Percentiles rank a stretch among this genome's conserved stretches.
Conservation (phyloP, 2,888 invertebrate species). For the Petrolisthes cinctipes region DNA sequence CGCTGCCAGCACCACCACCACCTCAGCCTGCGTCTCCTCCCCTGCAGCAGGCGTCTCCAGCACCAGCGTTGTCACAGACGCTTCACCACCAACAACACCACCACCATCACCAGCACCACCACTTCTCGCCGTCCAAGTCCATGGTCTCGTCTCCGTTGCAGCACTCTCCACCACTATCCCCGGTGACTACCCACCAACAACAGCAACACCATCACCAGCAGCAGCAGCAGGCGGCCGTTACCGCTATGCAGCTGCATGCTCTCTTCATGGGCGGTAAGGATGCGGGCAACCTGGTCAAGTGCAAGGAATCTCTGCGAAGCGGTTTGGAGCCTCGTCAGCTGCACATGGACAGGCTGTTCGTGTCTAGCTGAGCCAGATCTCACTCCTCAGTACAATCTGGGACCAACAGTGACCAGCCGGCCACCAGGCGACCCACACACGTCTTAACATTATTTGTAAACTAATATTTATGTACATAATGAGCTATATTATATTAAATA, state of each 20-base stretch:
- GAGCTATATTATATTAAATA: conserved; percentile 56
- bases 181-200: conserved; percentile 44
- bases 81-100: conserved; percentile 27
- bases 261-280: conserved; percentile 39
- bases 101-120: conserved; percentile 39
- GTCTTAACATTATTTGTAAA: conserved; percentile 57
- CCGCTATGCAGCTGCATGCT: conserved; percentile 42
- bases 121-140: conserved; percentile 60
- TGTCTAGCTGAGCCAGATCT: conserved; percentile 63
- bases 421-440: conserved; percentile 27
- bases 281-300: conserved; percentile 47
- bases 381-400: conserved; percentile 58
- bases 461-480: conserved; percentile 62
- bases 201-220: conserved; percentile 34
- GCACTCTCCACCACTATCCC: conserved; percentile 48
- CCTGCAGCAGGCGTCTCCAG: conserved; percentile 14
- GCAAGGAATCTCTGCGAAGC: conserved; percentile 63
- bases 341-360: conserved; percentile 59
- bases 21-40: conserved; percentile 3
- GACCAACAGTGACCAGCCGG: conserved; percentile 48
- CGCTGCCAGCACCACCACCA: conserved; percentile 25
- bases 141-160: conserved; percentile 46
- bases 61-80: not conserved
- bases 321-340: conserved; percentile 48
- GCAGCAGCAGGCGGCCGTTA: conserved; percentile 21